Percentiles rank a stretch among this genome's conserved stretches.
Conservation (phyloP, 2,797 vertebrate genomes). For the Gymnodraco acuticeps region DNA sequence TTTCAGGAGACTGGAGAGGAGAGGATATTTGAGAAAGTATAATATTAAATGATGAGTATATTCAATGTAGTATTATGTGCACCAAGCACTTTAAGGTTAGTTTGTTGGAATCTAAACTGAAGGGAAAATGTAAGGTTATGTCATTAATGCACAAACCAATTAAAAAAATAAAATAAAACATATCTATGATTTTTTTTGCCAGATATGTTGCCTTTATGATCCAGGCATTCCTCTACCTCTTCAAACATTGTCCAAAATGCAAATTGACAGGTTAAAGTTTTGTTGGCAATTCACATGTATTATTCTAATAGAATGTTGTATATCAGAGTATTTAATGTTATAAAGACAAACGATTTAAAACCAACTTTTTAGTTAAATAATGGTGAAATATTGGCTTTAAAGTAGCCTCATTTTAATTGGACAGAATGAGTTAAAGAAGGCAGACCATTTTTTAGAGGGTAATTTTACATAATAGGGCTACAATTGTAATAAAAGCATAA, state of each 20-base stretch:
- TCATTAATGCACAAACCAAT: no score
- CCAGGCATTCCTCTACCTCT: no score
- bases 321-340: neutral
- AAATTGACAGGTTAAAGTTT: no score
- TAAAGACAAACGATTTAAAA: neutral
- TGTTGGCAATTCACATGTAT: no score
- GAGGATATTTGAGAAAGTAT: neutral
- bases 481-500: slow-evolving; percentile 1
- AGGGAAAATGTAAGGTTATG: no score
- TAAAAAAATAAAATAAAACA: no score
- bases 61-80: neutral
- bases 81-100: neutral
- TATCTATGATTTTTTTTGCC: no score
- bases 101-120: neutral
- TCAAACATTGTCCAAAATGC: no score
- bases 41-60: no score
- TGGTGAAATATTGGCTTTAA: neutral
- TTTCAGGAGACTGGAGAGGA: neutral
- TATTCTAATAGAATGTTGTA: no score
- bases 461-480: neutral
- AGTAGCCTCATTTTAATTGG: neutral
- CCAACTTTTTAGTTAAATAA: neutral
- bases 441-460: neutral
- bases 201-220: no score
- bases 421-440: neutral